Percentiles rank a stretch among this genome's conserved stretches.
phyloP scores from a whole-genome alignment of 2,113 vertebrate genomes.

The Hyaena hyaena region DNA sequence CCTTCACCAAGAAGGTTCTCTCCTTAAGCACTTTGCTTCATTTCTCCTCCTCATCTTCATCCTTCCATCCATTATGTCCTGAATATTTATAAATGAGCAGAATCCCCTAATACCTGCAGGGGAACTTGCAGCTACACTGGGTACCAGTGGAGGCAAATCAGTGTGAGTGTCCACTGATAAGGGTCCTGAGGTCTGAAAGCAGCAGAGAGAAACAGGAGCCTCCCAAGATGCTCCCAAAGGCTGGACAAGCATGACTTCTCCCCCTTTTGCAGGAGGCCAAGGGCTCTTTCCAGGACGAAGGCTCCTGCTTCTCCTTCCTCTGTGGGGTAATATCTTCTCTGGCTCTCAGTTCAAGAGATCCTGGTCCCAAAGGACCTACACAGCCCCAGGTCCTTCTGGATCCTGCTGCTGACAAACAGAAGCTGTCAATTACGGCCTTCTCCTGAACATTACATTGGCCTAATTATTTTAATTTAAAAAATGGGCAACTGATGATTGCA shows the following conservation, averaged over 20 bases:
- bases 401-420: neutral
- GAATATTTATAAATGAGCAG: neutral
- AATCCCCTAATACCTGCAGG: neutral
- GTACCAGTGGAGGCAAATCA: neutral
- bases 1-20: neutral
- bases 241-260: neutral
- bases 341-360: neutral
- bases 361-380: neutral
- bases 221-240: too few relatives aligned
- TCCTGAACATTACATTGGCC: neutral
- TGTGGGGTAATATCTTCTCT: neutral
- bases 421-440: neutral
- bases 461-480: conserved; percentile 73
- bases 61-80: neutral
- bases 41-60: neutral
- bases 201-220: neutral
- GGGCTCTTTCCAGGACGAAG: neutral
- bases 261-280: neutral
- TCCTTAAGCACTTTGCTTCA: too few relatives aligned
- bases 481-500: conserved; percentile 16
- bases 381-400: neutral
- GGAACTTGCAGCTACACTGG: neutral
- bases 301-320: neutral
- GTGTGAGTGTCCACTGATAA: neutral
- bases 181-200: neutral